Evolutionary conservation across 2,113 vertebrate genomes (phyloP), one percentile per base, ranked within the genome.

Genomic region (Eulacestoma nigropectus): DNA sequence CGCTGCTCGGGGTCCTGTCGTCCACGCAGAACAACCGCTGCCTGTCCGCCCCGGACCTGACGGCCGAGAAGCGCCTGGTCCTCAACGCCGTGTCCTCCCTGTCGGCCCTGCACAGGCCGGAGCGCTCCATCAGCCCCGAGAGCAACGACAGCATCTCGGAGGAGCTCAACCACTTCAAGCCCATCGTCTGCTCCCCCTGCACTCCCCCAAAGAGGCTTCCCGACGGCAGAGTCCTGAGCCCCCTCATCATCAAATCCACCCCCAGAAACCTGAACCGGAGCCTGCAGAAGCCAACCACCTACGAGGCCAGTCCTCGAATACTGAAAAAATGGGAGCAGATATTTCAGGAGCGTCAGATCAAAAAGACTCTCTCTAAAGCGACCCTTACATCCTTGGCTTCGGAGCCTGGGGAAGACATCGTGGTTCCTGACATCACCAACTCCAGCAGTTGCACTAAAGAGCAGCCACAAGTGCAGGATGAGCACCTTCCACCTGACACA

Each of bases 121-220:
- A 99, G 95, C 97, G 99, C 22, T 99, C 99, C 56, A 97, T 99
- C 97, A 99, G 99, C 95, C 99, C 99, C 0, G 99, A 99, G 90
- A 99, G 99, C 98, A 99, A 99, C 5, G 99, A 99, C 97, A 99
- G 99, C 98, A 99, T 99, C 97, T 99, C 99, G 0, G 99, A 99
- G 87, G 99, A 99, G 78, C 98, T 99, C 65, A 99, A 99, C 93
- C 99, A 99, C 97, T 99, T 99, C 93, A 99, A 99, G 67, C 99
- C 99, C 29, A 99, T 99, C 5, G 99, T 99, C 59, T 99, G 99
- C 91, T 99, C 99, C 1, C 99, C 99, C 0, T 99, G 99, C 93
- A 99, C 99, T 1, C 99, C 99, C 17, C 99, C 99, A 1, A 99
- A 99, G 76, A 98, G 99, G 44, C 98, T 99, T 7, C 98, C 99